A percentile compares a stretch with the other conserved stretches of the same genome.
phyloP scores from a whole-genome alignment of 2,888 invertebrate genomes.

The Tachystola acroxantha region DNA sequence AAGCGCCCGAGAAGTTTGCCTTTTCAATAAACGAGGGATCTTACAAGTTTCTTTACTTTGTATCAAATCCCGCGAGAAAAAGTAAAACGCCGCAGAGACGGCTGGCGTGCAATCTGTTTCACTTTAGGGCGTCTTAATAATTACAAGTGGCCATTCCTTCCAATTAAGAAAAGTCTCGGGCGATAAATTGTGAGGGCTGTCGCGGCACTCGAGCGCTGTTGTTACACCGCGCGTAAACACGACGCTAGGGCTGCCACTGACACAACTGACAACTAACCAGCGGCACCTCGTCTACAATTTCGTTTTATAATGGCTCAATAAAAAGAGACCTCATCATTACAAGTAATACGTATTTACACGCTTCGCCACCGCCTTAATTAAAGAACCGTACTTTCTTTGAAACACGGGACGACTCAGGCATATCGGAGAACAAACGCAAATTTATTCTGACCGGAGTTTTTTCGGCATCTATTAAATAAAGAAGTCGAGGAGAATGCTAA shows the following conservation, averaged over 20 bases:
- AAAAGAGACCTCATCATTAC: conserved; percentile 53
- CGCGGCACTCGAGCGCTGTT: conserved; percentile 42
- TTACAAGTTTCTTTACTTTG: conserved; percentile 23
- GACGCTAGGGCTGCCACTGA: conserved; percentile 53
- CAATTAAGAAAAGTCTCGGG: conserved; percentile 76
- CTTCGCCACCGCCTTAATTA: conserved; percentile 59
- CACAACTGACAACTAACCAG: conserved; percentile 19
- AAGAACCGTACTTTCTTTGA: conserved; percentile 57
- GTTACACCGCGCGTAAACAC: conserved; percentile 64
- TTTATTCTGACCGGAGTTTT: conserved; percentile 72
- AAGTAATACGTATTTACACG: conserved; percentile 58
- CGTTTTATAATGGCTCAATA: conserved; percentile 56
- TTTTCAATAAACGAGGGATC: conserved; percentile 12
- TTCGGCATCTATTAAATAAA: conserved; percentile 77
- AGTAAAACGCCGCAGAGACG: conserved; percentile 43
- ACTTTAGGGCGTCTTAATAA: conserved; percentile 77
- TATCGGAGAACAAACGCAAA: conserved; percentile 70
- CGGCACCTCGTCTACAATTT: conserved; percentile 31
- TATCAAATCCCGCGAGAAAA: conserved; percentile 46
- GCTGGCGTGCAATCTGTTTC: conserved; percentile 74
- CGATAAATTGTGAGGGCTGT: conserved; percentile 75
- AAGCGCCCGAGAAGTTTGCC: conserved; percentile 6
- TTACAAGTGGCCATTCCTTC: conserved; percentile 78
- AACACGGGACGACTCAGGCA: conserved; percentile 54
- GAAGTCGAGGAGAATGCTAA: conserved; percentile 76